Conservation (phyloP, 1,140 invertebrate genomes). For the Dendrolimus punctatus region DNA sequence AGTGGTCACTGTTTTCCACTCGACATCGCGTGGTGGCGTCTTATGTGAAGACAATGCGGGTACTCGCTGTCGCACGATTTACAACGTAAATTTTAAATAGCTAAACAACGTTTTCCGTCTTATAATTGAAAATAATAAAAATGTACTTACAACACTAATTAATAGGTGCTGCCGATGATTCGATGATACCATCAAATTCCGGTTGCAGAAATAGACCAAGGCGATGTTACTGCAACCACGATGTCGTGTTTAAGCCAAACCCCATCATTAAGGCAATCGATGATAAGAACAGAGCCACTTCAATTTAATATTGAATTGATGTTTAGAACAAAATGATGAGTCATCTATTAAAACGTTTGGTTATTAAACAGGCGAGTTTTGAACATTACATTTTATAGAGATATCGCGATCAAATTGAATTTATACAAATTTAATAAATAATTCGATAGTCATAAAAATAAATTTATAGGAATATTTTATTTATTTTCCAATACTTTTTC, state of each 20-base stretch:
- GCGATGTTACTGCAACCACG: slow-evolving; percentile 17
- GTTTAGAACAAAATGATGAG: slow-evolving; percentile 14
- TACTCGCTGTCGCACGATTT: too few relatives aligned
- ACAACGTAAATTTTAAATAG: too few relatives aligned
- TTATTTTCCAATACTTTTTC: too few relatives aligned
- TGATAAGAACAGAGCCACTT: slow-evolving; percentile 26
- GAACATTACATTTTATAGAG: too few relatives aligned
- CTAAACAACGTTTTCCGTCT: not conserved
- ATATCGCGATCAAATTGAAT: too few relatives aligned
- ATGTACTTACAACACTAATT: slow-evolving; percentile 2
- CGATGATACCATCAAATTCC: slow-evolving; percentile 27
- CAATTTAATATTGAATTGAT: slow-evolving; percentile 18
- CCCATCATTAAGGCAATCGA: slow-evolving; percentile 29
- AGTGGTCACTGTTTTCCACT: too few relatives aligned
- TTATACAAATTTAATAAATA: too few relatives aligned
- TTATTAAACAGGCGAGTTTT: too few relatives aligned
- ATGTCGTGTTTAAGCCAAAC: slow-evolving; percentile 11
- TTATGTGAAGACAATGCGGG: too few relatives aligned
- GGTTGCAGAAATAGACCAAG: slow-evolving; percentile 26
- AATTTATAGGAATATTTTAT: too few relatives aligned
- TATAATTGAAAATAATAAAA: slow-evolving; percentile 1
- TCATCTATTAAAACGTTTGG: not conserved
- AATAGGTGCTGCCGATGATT: slow-evolving; percentile 6
- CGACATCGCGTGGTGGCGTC: too few relatives aligned
- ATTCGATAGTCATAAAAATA: too few relatives aligned